Conservation (phyloP, 2,113 vertebrate genomes). For the Spheniscus mendiculus region DNA sequence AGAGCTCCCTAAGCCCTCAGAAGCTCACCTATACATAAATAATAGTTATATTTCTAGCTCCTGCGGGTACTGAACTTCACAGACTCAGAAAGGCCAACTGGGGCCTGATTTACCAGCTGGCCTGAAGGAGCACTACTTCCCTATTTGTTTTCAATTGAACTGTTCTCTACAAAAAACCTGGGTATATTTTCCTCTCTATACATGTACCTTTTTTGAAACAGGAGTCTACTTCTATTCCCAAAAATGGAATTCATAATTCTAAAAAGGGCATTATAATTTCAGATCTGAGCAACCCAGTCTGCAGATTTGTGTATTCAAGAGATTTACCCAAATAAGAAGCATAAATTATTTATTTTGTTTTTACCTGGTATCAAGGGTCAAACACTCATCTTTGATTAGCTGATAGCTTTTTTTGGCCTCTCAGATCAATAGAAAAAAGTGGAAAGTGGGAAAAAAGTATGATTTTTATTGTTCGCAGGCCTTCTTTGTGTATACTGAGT, state of each 20-base stretch:
- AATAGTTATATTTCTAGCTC: background rate
- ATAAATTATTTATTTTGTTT: background rate
- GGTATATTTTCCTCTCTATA: background rate
- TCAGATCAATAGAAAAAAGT: background rate
- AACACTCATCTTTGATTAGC: background rate
- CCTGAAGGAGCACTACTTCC: background rate
- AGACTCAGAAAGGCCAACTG: background rate
- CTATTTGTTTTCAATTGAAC: background rate
- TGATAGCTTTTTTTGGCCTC: background rate
- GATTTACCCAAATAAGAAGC: background rate
- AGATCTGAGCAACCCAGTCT: background rate
- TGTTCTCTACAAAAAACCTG: background rate
- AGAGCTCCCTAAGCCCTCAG: background rate
- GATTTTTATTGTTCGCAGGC: background rate
- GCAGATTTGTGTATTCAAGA: background rate
- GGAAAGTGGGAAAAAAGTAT: background rate
- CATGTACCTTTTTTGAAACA: background rate
- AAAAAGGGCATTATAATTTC: background rate
- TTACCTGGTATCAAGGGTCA: background rate
- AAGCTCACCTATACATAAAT: background rate
- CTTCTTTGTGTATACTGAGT: background rate
- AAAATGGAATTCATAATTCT: background rate
- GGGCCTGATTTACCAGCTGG: background rate
- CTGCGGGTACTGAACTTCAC: background rate
- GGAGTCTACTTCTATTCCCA: background rate